Conservation (phyloP, 2,797 vertebrate genomes). For the Pipistrellus kuhlii region DNA sequence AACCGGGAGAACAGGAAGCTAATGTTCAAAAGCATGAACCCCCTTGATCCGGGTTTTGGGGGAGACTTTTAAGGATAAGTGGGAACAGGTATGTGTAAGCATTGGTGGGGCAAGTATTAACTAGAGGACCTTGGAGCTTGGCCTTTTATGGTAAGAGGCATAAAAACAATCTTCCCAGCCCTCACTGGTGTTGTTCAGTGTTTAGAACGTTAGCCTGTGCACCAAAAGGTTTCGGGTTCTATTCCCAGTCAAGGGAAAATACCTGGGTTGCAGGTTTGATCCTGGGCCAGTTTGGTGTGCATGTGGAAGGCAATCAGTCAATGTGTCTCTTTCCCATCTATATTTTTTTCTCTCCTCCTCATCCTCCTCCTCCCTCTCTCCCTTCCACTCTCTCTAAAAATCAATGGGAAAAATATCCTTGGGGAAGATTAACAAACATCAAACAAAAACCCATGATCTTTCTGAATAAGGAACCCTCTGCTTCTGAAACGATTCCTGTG, state of each 20-base stretch:
- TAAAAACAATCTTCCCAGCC: neutral
- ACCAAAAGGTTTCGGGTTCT: rapidly evolving
- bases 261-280: neutral
- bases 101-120: neutral
- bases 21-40: neutral
- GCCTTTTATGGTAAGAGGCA: neutral
- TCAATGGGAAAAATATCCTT: neutral
- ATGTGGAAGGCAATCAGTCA: neutral
- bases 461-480: neutral
- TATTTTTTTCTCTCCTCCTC: neutral
- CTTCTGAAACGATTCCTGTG: neutral
- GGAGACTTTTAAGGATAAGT: neutral
- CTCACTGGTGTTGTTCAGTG: neutral
- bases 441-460: neutral
- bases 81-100: neutral
- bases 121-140: neutral
- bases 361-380: neutral
- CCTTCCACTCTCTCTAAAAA: neutral
- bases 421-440: too few relatives aligned
- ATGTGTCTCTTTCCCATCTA: neutral
- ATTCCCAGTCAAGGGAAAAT: neutral
- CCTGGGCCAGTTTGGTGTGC: neutral
- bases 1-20: neutral
- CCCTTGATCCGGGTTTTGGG: neutral
- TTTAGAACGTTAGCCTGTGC: neutral